These are phyloP conservation scores for Macrophya alboannulata DNA, from an alignment of 2,888 invertebrate species.

Conservation along the genomic window DNA sequence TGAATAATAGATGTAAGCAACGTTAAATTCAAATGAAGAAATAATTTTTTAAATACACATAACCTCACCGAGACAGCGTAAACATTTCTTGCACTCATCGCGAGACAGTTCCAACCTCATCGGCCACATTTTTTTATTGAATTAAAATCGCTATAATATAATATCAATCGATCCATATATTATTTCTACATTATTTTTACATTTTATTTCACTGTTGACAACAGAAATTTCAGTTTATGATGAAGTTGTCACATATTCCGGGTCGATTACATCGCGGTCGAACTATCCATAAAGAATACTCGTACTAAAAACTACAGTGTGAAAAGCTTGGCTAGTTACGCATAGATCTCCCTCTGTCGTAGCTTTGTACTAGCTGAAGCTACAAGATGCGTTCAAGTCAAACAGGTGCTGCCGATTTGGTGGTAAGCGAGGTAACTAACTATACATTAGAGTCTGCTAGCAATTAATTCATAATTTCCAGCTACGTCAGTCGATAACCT, in stretches of 20 bases:
- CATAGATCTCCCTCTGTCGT: conserved; percentile 31
- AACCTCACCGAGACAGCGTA: conserved; percentile 91
- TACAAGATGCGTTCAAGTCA: not conserved
- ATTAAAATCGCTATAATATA: conserved; percentile 8
- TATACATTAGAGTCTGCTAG: not conserved
- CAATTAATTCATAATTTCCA: not conserved
- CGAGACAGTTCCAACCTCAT: conserved; percentile 91
- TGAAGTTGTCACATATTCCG: conserved; percentile 54
- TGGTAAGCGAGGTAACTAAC: not conserved
- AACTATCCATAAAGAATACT: not conserved
- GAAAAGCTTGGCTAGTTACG: not conserved
- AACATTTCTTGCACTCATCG: conserved; percentile 94
- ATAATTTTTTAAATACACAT: conserved; percentile 63
- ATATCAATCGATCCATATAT: conserved; percentile 1
- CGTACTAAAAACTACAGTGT: not conserved
- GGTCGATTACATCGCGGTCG: conserved; percentile 43
- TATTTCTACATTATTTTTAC: conserved; percentile 27
- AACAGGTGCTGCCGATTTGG: not conserved
- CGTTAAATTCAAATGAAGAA: conserved; percentile 51
- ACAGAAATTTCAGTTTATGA: conserved; percentile 52
- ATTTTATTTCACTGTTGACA: conserved; percentile 43
- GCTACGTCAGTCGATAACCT: conserved; percentile 24
- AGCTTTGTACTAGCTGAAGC: not conserved
- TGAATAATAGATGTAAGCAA: conserved; percentile 33
- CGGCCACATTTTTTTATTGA: conserved; percentile 84